These are phyloP conservation scores for Dasysyrphus tricinctus DNA, from an alignment of 2,888 invertebrate species.

Conservation along the genomic window DNA sequence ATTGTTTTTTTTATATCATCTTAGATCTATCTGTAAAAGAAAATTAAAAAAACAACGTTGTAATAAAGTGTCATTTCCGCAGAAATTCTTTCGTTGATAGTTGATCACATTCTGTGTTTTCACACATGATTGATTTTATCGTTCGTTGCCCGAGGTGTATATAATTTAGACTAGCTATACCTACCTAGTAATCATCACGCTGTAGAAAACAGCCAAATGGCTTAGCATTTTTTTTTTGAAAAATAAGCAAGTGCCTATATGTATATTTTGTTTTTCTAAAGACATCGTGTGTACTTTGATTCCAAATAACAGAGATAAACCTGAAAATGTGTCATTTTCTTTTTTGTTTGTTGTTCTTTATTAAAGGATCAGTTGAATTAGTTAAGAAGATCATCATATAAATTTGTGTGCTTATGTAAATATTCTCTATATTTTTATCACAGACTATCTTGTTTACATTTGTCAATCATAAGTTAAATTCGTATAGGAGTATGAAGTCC, in stretches of 20 bases:
- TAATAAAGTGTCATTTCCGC: conserved; percentile 16
- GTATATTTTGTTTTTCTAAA: neutral
- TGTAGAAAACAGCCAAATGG: conserved; percentile 3
- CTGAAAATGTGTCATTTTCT: conserved; percentile 49
- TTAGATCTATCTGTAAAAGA: conserved; percentile 36
- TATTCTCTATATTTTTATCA: neutral
- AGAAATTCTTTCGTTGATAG: conserved; percentile 29
- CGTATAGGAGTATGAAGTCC: neutral
- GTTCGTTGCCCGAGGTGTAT: conserved; percentile 14
- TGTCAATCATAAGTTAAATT: conserved; percentile 33
- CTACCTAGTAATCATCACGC: neutral
- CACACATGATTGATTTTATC: conserved; percentile 45
- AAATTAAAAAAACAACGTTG: neutral
- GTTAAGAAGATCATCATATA: conserved; percentile 28
- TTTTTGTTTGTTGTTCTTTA: neutral
- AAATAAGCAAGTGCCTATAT: neutral
- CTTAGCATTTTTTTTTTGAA: conserved; percentile 22
- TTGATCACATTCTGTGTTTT: conserved; percentile 54
- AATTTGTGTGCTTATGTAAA: neutral
- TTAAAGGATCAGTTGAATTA: conserved; percentile 53
- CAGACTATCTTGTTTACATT: conserved; percentile 56
- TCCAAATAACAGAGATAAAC: conserved; percentile 37
- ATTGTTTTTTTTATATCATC: conserved; percentile 42
- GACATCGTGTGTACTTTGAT: conserved; percentile 16
- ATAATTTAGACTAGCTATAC: neutral